Base-by-base conservation (phyloP, 2,797 vertebrate species). In the Thalassophryne amazonica region DNA sequence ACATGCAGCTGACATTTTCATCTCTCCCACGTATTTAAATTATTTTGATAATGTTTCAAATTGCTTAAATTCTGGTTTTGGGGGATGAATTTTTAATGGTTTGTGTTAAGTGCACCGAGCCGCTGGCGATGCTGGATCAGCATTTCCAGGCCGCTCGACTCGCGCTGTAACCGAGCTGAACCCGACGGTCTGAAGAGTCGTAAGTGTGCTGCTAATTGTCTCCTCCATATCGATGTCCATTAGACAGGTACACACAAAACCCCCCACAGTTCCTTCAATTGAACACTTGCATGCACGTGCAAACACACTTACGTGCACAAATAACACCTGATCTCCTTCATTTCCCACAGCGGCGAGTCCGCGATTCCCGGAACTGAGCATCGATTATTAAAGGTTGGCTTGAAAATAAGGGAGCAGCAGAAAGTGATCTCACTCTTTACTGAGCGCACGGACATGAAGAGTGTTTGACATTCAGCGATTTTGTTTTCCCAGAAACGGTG, bases 341-440 rank as follows among this genome's bases (percentile, higher is more conserved):
- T 49, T 63, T 75, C 70, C 70, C 62, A 45, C 42, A 45, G 62
- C 1, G 38, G 60, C 38, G 50, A 53, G 64, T 57, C 57, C 60
- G 32, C 53, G 52, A 67, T 84, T 76, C 75, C 57, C 62, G 78
- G 76, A 86, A 88, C 84, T 88, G 86, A 88, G 64, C 78, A 88
- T 89, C 39, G 85, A 88, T 89, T 88, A 83, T 87, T 86, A 85
- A 89, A 84, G 80, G 60, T 66, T 67, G 58, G 63, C 58, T 81
- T 76, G 10, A 80, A 61, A 76, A 57, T 56, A 39, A 64, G 47
- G 37, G 29, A 35, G 47, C 38, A 64, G 54, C 55, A 77, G 75
- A 77, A 76, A 70, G 45, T 49, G 80, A 74, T 76, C 75, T 65
- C 12, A 21, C 38, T 60, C 54, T 74, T 69, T 42, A 67, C 70